These are phyloP conservation scores for Eustalomyia histrio DNA, from an alignment of 2,888 invertebrate genomes.

Conservation along the genomic window DNA sequence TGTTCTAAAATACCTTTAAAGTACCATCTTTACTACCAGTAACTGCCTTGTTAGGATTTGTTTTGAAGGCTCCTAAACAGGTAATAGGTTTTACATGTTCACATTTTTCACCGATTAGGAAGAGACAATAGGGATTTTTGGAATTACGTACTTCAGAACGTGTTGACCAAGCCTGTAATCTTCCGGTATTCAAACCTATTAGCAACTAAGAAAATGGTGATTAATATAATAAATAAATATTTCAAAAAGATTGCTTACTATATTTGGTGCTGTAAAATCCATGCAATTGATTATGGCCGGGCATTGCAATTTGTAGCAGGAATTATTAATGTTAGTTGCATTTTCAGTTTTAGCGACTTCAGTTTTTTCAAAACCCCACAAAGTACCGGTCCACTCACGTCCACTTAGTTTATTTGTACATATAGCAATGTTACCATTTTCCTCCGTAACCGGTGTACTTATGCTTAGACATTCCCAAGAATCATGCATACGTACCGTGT, in stretches of 20 bases:
- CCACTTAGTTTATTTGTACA: slow-evolving; percentile 74
- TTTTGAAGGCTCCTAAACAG: slow-evolving; percentile 72
- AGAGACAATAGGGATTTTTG: slow-evolving; percentile 73
- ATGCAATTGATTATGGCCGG: slow-evolving; percentile 73
- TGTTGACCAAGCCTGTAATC: slow-evolving; percentile 77
- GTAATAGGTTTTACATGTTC: slow-evolving; percentile 75
- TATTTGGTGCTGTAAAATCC: slow-evolving; percentile 72
- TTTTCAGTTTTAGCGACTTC: slow-evolving; percentile 62
- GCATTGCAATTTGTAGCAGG: slow-evolving; percentile 73
- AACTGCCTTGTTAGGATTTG: slow-evolving; percentile 70
- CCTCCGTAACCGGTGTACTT: slow-evolving; percentile 69
- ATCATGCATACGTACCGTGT: slow-evolving; percentile 72
- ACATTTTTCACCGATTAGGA: slow-evolving; percentile 73
- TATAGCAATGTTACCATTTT: slow-evolving; percentile 71
- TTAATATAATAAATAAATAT: background rate
- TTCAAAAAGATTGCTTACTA: slow-evolving; percentile 66
- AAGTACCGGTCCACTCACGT: slow-evolving; percentile 74
- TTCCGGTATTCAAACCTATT: slow-evolving; percentile 72
- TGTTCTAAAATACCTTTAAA: slow-evolving; percentile 76
- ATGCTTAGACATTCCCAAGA: slow-evolving; percentile 75
- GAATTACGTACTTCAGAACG: slow-evolving; percentile 72
- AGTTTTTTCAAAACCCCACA: slow-evolving; percentile 75
- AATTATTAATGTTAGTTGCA: slow-evolving; percentile 67
- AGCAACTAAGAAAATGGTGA: slow-evolving; percentile 69
- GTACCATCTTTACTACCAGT: slow-evolving; percentile 74